Base-by-base conservation (phyloP, 2,888 invertebrate species). In the Elaeidobius kamerunicus region DNA sequence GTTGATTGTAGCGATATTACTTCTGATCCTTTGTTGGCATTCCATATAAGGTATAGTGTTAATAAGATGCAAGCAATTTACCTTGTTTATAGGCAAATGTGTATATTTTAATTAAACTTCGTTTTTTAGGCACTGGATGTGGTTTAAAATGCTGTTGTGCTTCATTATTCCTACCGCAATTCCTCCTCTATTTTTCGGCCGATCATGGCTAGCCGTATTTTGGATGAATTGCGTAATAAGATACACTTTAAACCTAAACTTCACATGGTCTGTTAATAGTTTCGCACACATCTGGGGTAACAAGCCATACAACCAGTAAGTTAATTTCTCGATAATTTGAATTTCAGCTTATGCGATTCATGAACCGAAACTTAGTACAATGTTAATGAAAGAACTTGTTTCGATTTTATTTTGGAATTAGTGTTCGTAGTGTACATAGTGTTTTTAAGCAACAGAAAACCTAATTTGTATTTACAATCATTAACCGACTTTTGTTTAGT, bases 261-360 rank as follows among this genome's bases (percentile, higher is more conserved):
- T 82, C 65, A 94, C 94, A 0, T 95, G 93, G 94, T 75, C 89
- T 50, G 91, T 94, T 17, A 94, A 94, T 75, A 91, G 91, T 52
- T 89, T 88, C 0, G 93, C 94, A 1, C 93, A 94, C 70, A 84
- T 91, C 63, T 92, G 88, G 82, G 94, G 94, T 60, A 85, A 82
- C 71, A 84, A 82, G 66, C 94, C 94, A 1, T 94, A 88, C 70
- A 94, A 95, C 72, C 80, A 80, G 84, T 84, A 69, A 79, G 81
- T 35, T 30, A 30, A 30, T 11, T 30, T n/a, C 6, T 30, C 11
- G 3, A 11, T 30, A 30, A 30, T 3, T 30, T 11, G 11, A 9
- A 9, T 23, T 23, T 23, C 23, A 9, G 4, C 30, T n/a, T 3
- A 11, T n/a, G n/a, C n/a, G n/a, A n/a, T n/a, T n/a, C n/a, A n/a